Evolutionary conservation across 1,140 invertebrate species (phyloP).

Genomic region (Drosophila novamexicana): DNA sequence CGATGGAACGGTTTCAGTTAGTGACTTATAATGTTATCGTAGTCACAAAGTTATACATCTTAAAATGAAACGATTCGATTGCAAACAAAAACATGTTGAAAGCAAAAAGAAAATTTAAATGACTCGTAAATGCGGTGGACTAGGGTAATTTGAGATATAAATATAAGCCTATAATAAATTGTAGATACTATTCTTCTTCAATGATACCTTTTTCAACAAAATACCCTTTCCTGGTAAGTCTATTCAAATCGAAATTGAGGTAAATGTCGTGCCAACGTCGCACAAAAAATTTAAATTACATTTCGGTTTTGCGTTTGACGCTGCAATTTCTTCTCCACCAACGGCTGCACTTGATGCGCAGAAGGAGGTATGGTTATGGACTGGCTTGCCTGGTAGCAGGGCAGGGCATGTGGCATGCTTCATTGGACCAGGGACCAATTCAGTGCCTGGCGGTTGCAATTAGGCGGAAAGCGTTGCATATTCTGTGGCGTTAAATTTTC

Average conservation of each 20-base stretch:
- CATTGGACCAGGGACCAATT: slow-evolving; percentile 59
- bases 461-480: slow-evolving; percentile 68
- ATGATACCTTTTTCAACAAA: neutral
- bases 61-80: too few species aligned
- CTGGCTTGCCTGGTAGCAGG: neutral
- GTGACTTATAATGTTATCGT: too few species aligned
- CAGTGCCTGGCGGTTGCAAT: slow-evolving; percentile 61
- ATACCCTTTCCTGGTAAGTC: neutral
- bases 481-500: slow-evolving; percentile 51
- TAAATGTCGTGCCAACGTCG: slow-evolving; percentile 51
- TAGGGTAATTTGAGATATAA: too few species aligned
- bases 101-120: too few species aligned
- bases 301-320: slow-evolving; percentile 44
- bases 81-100: too few species aligned
- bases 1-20: too few species aligned
- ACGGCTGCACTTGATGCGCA: neutral
- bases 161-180: too few species aligned
- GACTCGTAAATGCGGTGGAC: too few species aligned
- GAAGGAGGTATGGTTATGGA: neutral
- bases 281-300: slow-evolving; percentile 71
- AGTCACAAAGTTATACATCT: too few species aligned
- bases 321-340: slow-evolving; percentile 41
- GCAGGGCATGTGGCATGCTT: slow-evolving; percentile 43
- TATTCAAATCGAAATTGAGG: slow-evolving; percentile 29
- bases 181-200: neutral